These are phyloP conservation scores for Paedocypris micromegethes DNA, from an alignment of 2,797 vertebrate species.

Conservation along the genomic window DNA sequence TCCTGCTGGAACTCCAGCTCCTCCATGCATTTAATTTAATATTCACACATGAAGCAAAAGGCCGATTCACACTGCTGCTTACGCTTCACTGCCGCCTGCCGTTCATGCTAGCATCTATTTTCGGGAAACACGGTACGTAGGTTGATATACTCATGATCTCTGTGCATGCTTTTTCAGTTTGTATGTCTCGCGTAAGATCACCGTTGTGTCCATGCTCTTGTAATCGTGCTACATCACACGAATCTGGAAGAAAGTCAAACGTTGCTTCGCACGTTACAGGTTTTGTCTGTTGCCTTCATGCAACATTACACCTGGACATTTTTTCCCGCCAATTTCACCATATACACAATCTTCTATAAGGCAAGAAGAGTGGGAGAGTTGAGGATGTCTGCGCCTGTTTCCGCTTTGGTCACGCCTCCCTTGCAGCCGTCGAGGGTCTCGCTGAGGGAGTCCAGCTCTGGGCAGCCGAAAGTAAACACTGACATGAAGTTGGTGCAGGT, in stretches of 20 bases:
- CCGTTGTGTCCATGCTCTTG: conserved; percentile 81
- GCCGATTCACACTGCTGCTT: no score
- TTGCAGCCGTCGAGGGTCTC: conserved; percentile 81
- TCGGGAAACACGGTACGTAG: conserved; percentile 1
- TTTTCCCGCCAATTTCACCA: conserved; percentile 50
- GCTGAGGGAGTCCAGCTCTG: conserved; percentile 84
- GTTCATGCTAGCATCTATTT: no score
- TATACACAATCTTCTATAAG: conserved; percentile 70
- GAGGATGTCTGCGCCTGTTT: conserved; percentile 87
- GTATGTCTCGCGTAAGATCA: conserved; percentile 72
- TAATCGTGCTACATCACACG: conserved; percentile 76
- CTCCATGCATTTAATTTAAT: no score
- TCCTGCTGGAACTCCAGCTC: no score
- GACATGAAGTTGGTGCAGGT: conserved; percentile 89
- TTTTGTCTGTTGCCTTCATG: conserved; percentile 54
- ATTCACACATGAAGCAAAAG: no score
- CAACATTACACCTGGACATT: conserved; percentile 55
- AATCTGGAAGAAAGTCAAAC: conserved; percentile 76
- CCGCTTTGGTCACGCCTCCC: conserved; percentile 82
- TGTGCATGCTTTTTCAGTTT: conserved; percentile 83
- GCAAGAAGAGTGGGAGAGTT: conserved; percentile 96
- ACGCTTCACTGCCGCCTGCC: no score
- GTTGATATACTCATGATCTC: conserved; percentile 66
- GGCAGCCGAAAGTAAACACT: conserved; percentile 91
- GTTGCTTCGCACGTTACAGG: conserved; percentile 52